phyloP scores from a whole-genome alignment of 2,888 invertebrate species.

The Agriopis aurantiaria region DNA sequence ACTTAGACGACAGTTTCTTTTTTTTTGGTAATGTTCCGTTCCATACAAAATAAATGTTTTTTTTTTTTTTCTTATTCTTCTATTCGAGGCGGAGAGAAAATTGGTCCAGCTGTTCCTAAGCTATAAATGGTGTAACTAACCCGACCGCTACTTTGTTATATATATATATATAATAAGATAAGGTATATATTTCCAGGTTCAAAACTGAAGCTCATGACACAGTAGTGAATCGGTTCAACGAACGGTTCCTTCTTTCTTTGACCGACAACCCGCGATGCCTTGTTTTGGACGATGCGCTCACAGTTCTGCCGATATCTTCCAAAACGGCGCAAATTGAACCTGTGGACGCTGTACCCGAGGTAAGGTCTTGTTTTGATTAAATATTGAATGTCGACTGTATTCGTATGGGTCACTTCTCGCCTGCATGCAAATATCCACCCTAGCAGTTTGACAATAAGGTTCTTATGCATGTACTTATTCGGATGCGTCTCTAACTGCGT shows the following conservation, averaged over 20 bases:
- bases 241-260: conserved; percentile 96
- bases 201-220: conserved; percentile 97
- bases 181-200: conserved; percentile 86
- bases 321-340: conserved; percentile 93
- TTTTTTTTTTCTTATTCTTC: no score
- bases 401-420: neutral
- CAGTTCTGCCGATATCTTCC: conserved; percentile 96
- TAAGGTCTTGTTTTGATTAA: conserved; percentile 37
- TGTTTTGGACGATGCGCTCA: conserved; percentile 97
- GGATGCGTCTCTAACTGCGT: no score
- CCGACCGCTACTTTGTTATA: no score
- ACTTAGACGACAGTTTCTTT: no score
- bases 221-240: conserved; percentile 97
- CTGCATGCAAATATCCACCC: neutral
- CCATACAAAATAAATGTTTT: no score
- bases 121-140: no score
- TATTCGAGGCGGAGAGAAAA: no score
- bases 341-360: conserved; percentile 82
- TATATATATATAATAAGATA: no score
- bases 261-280: conserved; percentile 95
- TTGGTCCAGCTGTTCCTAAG: no score
- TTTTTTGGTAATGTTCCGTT: no score
- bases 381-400: neutral
- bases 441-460: neutral
- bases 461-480: neutral